phyloP scores from a whole-genome alignment of 2,113 vertebrate species.

The Erpornis zantholeuca region DNA sequence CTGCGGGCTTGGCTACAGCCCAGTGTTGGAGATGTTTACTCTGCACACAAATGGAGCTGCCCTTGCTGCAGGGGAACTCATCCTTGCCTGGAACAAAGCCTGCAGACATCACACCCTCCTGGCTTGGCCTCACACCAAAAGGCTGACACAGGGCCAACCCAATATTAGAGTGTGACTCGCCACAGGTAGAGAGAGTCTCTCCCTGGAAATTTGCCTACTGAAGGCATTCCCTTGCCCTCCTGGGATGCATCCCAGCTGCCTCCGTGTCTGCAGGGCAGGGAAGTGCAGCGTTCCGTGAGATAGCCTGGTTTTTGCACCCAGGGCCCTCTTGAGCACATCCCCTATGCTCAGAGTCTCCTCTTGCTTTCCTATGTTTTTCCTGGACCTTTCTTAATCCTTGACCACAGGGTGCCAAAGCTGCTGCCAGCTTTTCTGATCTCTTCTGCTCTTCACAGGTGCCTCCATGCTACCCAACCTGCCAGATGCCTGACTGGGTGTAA shows the following conservation, averaged over 20 bases:
- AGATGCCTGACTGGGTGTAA: background rate
- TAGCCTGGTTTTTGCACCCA: background rate
- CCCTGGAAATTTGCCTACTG: background rate
- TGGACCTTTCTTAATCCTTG: background rate
- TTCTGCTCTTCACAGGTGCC: background rate
- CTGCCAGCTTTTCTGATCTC: background rate
- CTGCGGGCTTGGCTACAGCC: background rate
- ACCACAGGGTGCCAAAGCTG: background rate
- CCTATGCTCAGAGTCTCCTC: background rate
- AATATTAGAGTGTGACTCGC: accelerated
- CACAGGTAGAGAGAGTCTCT: background rate
- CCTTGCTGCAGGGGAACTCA: background rate
- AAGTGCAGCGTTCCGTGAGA: background rate
- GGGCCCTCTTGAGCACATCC: background rate
- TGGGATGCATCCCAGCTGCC: background rate
- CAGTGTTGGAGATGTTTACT: background rate
- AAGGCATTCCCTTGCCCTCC: background rate
- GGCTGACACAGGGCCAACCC: background rate
- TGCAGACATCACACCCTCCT: background rate
- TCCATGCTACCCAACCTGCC: background rate
- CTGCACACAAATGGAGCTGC: background rate
- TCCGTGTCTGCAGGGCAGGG: background rate
- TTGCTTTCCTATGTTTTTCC: background rate
- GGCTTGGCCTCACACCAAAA: background rate
- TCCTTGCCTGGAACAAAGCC: background rate